Base-by-base conservation (phyloP, 1,140 invertebrate species). In the Drosophila carrolli region DNA sequence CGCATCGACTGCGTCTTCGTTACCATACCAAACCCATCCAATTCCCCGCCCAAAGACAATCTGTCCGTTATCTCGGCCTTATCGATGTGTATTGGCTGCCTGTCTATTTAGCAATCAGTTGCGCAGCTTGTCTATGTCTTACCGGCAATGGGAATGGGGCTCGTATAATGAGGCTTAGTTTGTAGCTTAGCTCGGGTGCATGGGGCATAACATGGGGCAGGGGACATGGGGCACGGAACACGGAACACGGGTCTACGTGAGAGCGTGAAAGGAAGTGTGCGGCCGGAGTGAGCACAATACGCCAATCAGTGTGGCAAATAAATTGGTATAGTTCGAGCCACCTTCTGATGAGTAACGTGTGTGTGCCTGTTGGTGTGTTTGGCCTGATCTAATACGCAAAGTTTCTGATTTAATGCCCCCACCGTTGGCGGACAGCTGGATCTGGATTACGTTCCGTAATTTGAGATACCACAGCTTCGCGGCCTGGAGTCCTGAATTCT, bases 101-200 rank as follows among this genome's bases (percentile, higher is more conserved):
- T 77, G 75, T 78, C 75, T 78, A 78, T 78, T 78, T 78, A 78
- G 75, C 75, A 78, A 78, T 78, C 75, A 78, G 75, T 72, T 72
- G 75, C 75, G 58, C 75, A 71, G 75, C 57, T 77, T 76, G 75
- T 78, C 57, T 78, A 44, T 53, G 75, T 71, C 75, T 77, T 58
- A 56, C 67, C 50, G 48, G 48, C 35, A 40, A 35, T 37, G 56
- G 55, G 27, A 40, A 32, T 7, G 29, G 29, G 5, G 59, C 53
- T 48, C 50, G 58, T 63, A 78, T 78, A 78, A 78, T 78, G 75
- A 78, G 75, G 75, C 75, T 78, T 78, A 78, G 75, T 56, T 77
- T 70, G 75, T 48, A 71, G 75, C 75, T 63, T 59, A 76, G 63
- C 44, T 47, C 41, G 62, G 63, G 67, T 10, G 51, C 40, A 35